Conservation (phyloP, 1,140 invertebrate species). For the Conopomorpha cramerella region DNA sequence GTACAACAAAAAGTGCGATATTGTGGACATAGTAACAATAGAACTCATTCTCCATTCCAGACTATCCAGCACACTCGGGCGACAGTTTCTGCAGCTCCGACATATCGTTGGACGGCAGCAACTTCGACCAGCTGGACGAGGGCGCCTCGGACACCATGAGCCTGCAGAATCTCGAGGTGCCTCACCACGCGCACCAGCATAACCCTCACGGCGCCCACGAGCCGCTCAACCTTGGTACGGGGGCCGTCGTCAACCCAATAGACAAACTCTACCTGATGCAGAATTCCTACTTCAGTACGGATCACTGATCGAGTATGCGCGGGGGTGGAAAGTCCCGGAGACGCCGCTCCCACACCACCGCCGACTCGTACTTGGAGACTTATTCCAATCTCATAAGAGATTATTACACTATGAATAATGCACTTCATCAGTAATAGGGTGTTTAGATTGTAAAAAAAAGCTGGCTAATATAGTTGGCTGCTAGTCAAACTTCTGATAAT, state of each 20-base stretch:
- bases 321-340: constrained; percentile 8
- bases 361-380: too few species aligned
- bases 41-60: constrained; percentile 58
- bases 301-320: constrained; percentile 55
- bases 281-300: constrained; percentile 87
- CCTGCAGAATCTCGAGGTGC: constrained; percentile 70
- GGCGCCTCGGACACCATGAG: constrained; percentile 78
- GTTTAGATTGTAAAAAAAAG: too few species aligned
- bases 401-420: too few species aligned
- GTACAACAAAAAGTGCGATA: too few species aligned
- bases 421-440: too few species aligned
- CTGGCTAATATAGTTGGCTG: too few species aligned
- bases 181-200: constrained; percentile 60
- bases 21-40: too few species aligned
- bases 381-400: too few species aligned
- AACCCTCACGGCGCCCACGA: constrained; percentile 61
- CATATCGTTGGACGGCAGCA: constrained; percentile 83
- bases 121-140: constrained; percentile 78
- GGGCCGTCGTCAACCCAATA: constrained; percentile 84
- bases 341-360: background rate
- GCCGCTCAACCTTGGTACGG: constrained; percentile 63
- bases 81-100: constrained; percentile 91
- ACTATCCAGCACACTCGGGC: constrained; percentile 83
- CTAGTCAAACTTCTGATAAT: too few species aligned
- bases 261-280: constrained; percentile 98